Evolutionary conservation across 2,113 vertebrate species (phyloP).

Genomic region (Hemichromis elongatus): DNA sequence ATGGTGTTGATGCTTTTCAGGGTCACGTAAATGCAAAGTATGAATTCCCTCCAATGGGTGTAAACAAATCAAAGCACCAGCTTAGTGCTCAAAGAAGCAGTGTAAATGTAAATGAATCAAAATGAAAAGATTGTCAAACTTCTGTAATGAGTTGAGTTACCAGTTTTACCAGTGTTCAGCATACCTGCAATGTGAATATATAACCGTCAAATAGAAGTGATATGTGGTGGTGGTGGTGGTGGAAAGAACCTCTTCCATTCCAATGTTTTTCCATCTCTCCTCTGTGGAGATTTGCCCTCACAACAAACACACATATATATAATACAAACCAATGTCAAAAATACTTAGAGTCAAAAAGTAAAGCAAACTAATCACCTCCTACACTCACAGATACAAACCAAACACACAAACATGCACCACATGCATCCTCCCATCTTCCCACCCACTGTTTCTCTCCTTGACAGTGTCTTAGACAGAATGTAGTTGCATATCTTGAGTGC

Average conservation of each 20-base stretch:
- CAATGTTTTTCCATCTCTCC: conserved; percentile 34
- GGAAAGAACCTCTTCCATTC: conserved; percentile 28
- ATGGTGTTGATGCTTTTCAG: neutral
- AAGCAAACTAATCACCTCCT: conserved; percentile 32
- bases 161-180: neutral
- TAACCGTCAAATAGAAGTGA: conserved; percentile 35
- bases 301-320: conserved; percentile 5
- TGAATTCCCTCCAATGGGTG: neutral
- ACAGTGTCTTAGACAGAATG: conserved; percentile 4
- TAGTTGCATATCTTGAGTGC: neutral
- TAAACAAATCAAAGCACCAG: neutral
- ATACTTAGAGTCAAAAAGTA: conserved; percentile 24
- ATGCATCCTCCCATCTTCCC: conserved; percentile 40
- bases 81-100: neutral
- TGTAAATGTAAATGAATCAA: neutral
- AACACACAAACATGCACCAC: conserved; percentile 40
- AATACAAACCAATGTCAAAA: conserved; percentile 25
- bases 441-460: conserved; percentile 9
- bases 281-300: neutral
- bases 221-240: neutral
- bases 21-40: neutral
- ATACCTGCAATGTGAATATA: conserved; percentile 15
- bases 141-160: neutral
- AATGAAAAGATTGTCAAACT: neutral
- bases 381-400: conserved; percentile 32